Percentiles rank a stretch among this genome's conserved stretches.
phyloP scores from a whole-genome alignment of 2,113 vertebrate genomes.

The Etheostoma spectabile region DNA sequence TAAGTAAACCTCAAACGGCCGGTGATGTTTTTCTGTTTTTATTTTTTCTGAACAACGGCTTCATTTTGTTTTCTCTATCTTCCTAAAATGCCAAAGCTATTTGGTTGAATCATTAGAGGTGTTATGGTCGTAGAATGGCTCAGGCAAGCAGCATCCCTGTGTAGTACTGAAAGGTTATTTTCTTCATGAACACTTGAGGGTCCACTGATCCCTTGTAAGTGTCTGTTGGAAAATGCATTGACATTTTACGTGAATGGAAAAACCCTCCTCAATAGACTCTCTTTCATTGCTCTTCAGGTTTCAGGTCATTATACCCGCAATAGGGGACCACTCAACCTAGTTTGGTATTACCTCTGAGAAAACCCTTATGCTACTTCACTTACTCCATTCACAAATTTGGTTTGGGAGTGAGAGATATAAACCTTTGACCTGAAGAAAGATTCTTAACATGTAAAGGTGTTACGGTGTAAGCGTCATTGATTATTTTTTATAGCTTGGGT shows the following conservation, averaged over 20 bases:
- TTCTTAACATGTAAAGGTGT: constrained; percentile 19
- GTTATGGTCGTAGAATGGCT: constrained; percentile 73
- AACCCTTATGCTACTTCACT: constrained; percentile 56
- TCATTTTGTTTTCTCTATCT: constrained; percentile 40
- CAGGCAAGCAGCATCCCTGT: constrained; percentile 67
- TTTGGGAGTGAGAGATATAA: constrained; percentile 48
- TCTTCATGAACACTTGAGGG: constrained; percentile 82
- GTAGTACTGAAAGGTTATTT: constrained; percentile 81
- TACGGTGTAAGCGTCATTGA: constrained; percentile 7
- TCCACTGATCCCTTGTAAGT: constrained; percentile 82
- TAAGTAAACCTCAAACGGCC: constrained; percentile 57
- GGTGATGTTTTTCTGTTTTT: constrained; percentile 60
- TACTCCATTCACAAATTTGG: constrained; percentile 59
- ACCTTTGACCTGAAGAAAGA: constrained; percentile 50
- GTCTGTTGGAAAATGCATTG: constrained; percentile 81
- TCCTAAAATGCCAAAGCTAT: constrained; percentile 81
- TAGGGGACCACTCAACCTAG: constrained; percentile 77
- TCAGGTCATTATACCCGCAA: constrained; percentile 79
- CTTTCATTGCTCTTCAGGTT: constrained; percentile 77
- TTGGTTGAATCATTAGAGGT: constrained; percentile 76
- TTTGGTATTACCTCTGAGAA: constrained; percentile 74
- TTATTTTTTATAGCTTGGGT: constrained; percentile 15
- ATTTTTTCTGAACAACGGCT: constrained; percentile 48
- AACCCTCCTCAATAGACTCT: constrained; percentile 76
- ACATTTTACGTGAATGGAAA: constrained; percentile 83